phyloP scores from a whole-genome alignment of 1,140 invertebrate species.

The Drosophila nigromelanica region DNA sequence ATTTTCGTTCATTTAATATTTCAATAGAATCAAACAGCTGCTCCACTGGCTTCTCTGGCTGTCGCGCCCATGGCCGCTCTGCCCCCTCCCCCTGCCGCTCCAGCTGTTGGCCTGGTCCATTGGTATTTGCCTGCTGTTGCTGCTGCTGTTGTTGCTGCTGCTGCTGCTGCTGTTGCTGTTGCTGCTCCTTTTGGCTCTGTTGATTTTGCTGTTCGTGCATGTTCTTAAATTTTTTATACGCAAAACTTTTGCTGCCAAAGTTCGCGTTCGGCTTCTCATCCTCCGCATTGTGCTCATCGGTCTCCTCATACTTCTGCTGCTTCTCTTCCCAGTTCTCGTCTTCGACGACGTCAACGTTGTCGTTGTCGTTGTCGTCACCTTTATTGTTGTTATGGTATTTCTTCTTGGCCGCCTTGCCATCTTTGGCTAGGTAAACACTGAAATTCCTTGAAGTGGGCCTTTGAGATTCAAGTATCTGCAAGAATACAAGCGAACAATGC shows the following conservation, averaged over 20 bases:
- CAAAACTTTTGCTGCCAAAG: slow-evolving; percentile 67
- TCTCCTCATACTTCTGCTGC: background rate
- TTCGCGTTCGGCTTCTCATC: slow-evolving; percentile 43
- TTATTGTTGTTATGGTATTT: slow-evolving; percentile 46
- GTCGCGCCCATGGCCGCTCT: background rate
- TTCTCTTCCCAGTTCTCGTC: background rate
- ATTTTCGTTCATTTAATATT: slow-evolving; percentile 80
- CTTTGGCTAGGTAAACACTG: slow-evolving; percentile 61
- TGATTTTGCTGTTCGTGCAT: slow-evolving; percentile 68
- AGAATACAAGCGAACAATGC: slow-evolving; percentile 40
- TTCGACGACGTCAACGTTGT: background rate
- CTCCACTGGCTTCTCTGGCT: slow-evolving; percentile 25
- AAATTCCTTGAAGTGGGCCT: slow-evolving; percentile 69
- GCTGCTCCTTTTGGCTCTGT: slow-evolving; percentile 43
- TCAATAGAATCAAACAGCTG: slow-evolving; percentile 74
- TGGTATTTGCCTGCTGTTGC: slow-evolving; percentile 36
- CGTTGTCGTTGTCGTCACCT: slow-evolving; percentile 46
- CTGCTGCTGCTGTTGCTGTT: slow-evolving; percentile 8
- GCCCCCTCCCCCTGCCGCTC: slow-evolving; percentile 8
- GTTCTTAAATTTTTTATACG: slow-evolving; percentile 72
- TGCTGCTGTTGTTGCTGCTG: slow-evolving; percentile 20
- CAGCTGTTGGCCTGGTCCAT: slow-evolving; percentile 8
- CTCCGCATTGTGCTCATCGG: slow-evolving; percentile 11
- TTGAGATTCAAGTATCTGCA: slow-evolving; percentile 79
- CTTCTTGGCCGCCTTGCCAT: slow-evolving; percentile 52